phyloP scores from a whole-genome alignment of 2,113 vertebrate genomes.

The Nothobranchius furzeri region DNA sequence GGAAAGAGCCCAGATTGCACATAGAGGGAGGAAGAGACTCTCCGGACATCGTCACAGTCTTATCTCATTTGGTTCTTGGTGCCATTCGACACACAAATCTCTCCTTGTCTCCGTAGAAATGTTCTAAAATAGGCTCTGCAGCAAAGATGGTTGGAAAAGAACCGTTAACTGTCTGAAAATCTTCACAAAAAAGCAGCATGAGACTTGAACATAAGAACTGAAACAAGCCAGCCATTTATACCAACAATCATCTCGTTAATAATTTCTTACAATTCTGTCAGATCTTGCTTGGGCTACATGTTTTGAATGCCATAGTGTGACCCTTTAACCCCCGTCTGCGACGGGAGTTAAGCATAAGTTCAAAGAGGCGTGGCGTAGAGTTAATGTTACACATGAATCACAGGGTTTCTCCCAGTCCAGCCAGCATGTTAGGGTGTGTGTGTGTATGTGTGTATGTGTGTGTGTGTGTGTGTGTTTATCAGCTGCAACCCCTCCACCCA shows the following conservation, averaged over 20 bases:
- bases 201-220: not conserved
- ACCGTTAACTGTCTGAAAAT: constrained; percentile 1
- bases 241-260: not conserved
- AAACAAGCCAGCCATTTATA: not conserved
- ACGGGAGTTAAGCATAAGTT: constrained; percentile 20
- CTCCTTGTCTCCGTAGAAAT: constrained; percentile 33
- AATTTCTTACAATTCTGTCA: not conserved
- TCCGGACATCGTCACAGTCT: constrained; percentile 57
- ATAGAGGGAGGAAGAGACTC: constrained; percentile 23
- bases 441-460: constrained; percentile 52
- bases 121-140: constrained; percentile 1
- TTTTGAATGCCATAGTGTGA: not conserved
- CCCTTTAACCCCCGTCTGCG: not conserved
- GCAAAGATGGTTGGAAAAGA: not conserved
- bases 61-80: constrained; percentile 63
- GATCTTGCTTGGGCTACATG: not conserved
- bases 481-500: constrained; percentile 41
- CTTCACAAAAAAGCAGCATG: constrained; percentile 1
- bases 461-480: constrained; percentile 56
- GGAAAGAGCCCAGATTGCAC: not conserved
- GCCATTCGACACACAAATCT: constrained; percentile 30
- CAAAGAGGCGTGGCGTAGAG: constrained; percentile 25
- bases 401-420: constrained; percentile 24
- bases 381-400: constrained; percentile 40
- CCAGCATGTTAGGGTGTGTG: constrained; percentile 27